phyloP scores from a whole-genome alignment of 2,113 vertebrate species.

The Chloropsis hardwickii region DNA sequence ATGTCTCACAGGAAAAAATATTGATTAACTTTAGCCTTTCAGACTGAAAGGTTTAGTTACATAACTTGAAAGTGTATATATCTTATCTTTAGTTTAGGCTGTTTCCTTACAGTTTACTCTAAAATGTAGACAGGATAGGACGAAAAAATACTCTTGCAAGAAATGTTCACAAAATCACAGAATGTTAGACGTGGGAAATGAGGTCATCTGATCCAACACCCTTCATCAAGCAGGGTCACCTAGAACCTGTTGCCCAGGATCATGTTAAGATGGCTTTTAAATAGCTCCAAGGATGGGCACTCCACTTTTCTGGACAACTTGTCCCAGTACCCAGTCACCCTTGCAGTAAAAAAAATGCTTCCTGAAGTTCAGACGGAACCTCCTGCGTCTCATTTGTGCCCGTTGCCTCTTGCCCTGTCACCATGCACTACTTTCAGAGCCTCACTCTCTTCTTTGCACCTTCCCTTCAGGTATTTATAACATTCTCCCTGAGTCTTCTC shows the following conservation, averaged over 20 bases:
- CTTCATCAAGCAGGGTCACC: background rate
- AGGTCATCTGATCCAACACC: background rate
- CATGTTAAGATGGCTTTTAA: background rate
- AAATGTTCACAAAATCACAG: background rate
- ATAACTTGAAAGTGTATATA: background rate
- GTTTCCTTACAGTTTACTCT: background rate
- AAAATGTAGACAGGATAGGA: background rate
- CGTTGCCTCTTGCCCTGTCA: background rate
- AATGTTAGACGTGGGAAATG: background rate
- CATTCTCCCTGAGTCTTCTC: background rate
- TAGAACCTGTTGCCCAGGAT: background rate
- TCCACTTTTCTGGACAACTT: background rate
- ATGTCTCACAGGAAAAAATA: background rate
- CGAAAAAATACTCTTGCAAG: background rate
- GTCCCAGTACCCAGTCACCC: background rate
- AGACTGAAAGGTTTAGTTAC: background rate
- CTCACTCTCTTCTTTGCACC: background rate
- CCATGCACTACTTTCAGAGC: background rate
- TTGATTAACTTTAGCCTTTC: background rate
- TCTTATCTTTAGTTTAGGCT: background rate
- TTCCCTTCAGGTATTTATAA: background rate
- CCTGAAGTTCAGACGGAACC: background rate
- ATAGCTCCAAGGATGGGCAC: background rate
- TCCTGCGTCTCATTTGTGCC: background rate
- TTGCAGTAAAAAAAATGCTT: background rate